These are phyloP conservation scores for Alca torda DNA, from an alignment of 2,797 vertebrate genomes.

Conservation along the genomic window DNA sequence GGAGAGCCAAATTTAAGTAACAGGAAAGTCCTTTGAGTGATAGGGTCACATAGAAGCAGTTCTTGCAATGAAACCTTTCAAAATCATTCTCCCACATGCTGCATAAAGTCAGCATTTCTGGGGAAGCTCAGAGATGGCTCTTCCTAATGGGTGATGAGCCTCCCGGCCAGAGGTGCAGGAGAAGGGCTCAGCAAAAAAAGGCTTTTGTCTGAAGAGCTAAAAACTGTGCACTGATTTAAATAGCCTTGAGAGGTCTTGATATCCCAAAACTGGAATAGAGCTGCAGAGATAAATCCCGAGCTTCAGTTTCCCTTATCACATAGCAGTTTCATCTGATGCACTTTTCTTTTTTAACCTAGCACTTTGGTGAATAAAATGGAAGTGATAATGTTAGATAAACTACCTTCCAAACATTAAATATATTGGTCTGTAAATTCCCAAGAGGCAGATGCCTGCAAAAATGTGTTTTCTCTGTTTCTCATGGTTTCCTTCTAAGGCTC, in stretches of 20 bases:
- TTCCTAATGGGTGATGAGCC: not conserved
- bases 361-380: not conserved
- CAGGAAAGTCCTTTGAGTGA: not conserved
- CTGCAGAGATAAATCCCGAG: not conserved
- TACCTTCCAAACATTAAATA: not conserved
- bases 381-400: not conserved
- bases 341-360: not conserved
- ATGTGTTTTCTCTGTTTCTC: not conserved
- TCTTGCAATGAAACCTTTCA: not conserved
- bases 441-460: not conserved
- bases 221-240: not conserved
- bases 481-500: not conserved
- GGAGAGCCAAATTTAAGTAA: not conserved
- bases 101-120: not conserved
- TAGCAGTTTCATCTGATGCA: not conserved
- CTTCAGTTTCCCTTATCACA: not conserved
- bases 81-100: not conserved
- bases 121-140: not conserved
- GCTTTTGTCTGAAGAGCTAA: not conserved
- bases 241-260: not conserved
- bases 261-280: not conserved
- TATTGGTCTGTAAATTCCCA: not conserved
- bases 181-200: not conserved
- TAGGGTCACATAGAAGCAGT: not conserved
- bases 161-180: not conserved